phyloP scores from a whole-genome alignment of 2,888 invertebrate genomes.

The Strigamia maritima region DNA sequence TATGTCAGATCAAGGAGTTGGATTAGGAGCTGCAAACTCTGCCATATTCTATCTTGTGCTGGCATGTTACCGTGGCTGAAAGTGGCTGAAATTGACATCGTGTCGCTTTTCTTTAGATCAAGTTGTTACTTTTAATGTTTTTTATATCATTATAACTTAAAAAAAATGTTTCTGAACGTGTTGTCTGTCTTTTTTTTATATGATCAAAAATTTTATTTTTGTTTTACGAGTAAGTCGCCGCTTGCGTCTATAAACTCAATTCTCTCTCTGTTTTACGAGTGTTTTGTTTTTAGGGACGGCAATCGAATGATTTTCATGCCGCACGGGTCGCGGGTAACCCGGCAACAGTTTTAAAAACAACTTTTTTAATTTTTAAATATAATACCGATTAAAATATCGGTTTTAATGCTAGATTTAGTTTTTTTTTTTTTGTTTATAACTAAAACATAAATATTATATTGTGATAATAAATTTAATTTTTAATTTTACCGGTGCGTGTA shows the following conservation, averaged over 20 bases:
- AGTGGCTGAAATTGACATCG: constrained; percentile 15
- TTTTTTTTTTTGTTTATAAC: no score
- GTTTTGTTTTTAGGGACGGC: not conserved
- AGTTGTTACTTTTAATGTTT: not conserved
- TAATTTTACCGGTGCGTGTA: no score
- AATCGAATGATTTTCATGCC: not conserved
- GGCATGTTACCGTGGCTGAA: not conserved
- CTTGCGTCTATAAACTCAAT: no score
- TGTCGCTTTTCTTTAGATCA: not conserved
- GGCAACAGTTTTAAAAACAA: not conserved
- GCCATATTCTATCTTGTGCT: no score
- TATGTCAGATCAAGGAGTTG: no score
- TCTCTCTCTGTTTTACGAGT: not conserved
- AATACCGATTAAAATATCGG: no score
- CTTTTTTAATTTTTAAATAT: no score
- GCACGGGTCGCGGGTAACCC: not conserved
- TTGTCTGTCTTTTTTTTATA: not conserved
- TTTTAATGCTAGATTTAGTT: no score
- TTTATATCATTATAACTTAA: not conserved
- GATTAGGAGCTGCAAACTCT: no score
- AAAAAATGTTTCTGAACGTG: not conserved
- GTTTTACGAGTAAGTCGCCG: not conserved
- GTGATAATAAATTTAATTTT: no score
- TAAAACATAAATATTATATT: no score
- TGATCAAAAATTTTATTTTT: not conserved